Base-by-base conservation (phyloP, 2,797 vertebrate species). In the Benthosema pterotum region DNA sequence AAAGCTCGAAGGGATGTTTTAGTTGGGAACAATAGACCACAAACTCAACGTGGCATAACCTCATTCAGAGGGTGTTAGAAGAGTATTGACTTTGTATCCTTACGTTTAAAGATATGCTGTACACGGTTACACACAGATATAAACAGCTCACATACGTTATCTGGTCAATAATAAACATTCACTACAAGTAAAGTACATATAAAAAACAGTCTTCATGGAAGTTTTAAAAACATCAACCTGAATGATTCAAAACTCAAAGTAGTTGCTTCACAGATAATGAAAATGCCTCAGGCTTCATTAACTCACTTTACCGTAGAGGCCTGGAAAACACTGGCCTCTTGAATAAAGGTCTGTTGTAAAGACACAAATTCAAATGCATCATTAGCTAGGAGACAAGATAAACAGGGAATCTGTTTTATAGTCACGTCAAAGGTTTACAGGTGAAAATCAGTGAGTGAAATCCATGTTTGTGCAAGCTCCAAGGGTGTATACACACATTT, bases 251-350 rank as follows among this genome's bases (percentile, higher is more conserved):
- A 52, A 28, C 17, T 48, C n/a, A 56, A 32, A 42, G 17, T 32
- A 65, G 58, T 52, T 15, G 69, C 52, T 61, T 75, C 54, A 70
- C 32, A 67, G 22, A 63, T 2, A 47, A 57, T 15, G 8, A 62
- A 72, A 69, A 52, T 63, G 25, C 22, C 59, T 57, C 57, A 57
- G n/a, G 18, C 18, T 38, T 38, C 8, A 38, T 38, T 38, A 9
- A 38, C 32, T 38, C 32, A 38, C 32, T 8, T 32, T 38, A 25
- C 22, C 5, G 22, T 25, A 38, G 32, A 9, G 8, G 32, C 32
- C 32, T 38, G 32, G 32, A 9, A 38, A 38, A 38, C 32, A 38
- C 32, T 38, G 32, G 32, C 8, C 32, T 38, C 32, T 38, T 38
- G 32, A 11, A 38, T 38, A 38, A 38, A 38, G 5, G 7, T 7